A percentile compares a stretch with the other conserved stretches of the same genome.
Evolutionary conservation across 2,797 vertebrate species (phyloP).

Genomic region (Siniperca scherzeri): DNA sequence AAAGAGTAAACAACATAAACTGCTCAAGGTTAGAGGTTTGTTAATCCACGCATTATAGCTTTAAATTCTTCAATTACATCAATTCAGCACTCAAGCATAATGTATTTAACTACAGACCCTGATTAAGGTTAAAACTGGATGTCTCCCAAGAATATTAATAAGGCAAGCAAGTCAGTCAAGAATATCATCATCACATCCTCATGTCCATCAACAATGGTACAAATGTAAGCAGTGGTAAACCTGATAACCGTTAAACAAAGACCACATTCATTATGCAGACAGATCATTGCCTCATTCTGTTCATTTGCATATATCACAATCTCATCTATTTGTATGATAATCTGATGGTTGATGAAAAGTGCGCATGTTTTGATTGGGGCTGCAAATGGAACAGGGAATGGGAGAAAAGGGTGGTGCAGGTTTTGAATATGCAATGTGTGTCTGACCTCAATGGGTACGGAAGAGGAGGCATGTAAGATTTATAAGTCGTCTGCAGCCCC

Average conservation of each 20-base stretch:
- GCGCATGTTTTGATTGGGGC: slow-evolving; percentile 66
- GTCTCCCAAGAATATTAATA: slow-evolving; percentile 71
- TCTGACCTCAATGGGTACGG: slow-evolving; percentile 76
- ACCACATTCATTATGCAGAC: slow-evolving; percentile 80
- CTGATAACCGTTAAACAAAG: slow-evolving; percentile 77
- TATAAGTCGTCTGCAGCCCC: slow-evolving; percentile 78
- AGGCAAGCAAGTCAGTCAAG: slow-evolving; percentile 71
- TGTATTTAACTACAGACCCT: slow-evolving; percentile 42
- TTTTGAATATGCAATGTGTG: slow-evolving; percentile 83
- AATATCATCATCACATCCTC: slow-evolving; percentile 70
- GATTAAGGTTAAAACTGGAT: slow-evolving; percentile 59
- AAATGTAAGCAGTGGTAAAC: slow-evolving; percentile 76
- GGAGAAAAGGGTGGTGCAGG: slow-evolving; percentile 61
- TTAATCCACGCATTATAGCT: slow-evolving; percentile 21
- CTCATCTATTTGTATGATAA: slow-evolving; percentile 80
- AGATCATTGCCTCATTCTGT: slow-evolving; percentile 65
- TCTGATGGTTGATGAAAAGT: slow-evolving; percentile 69
- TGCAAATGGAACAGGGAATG: slow-evolving; percentile 31
- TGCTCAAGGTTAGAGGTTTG: slow-evolving; percentile 33
- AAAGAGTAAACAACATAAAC: slow-evolving; percentile 54
- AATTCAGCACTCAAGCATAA: slow-evolving; percentile 47
- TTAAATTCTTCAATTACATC: slow-evolving; percentile 42
- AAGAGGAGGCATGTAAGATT: slow-evolving; percentile 82
- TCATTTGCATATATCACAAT: slow-evolving; percentile 81
- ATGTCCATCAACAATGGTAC: slow-evolving; percentile 79